Evolutionary conservation across 2,797 vertebrate genomes (phyloP), one percentile per base, ranked within the genome.

Genomic region (Molothrus ater): DNA sequence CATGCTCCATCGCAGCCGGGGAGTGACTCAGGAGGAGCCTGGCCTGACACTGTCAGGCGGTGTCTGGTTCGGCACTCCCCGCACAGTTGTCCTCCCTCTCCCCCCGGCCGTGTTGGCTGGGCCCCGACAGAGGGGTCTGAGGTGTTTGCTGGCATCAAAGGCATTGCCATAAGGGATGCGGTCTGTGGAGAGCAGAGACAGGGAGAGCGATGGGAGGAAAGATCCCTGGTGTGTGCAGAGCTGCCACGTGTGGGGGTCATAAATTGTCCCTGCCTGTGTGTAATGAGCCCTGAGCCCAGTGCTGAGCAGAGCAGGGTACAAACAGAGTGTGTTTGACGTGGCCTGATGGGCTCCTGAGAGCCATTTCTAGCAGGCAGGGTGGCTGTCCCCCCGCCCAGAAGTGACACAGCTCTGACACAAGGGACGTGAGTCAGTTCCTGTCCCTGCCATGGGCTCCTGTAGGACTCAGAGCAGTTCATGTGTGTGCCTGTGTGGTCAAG

Each of bases 41-140:
- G 92, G 93, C 93, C 96, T 97, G 97, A 97, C 94, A 95, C 96
- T 21, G 96, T 95, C 97, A 96, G 97, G 96, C 96, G 0, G 90
- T 95, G 95, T 91, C 97, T 96, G 97, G 93, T 78, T 87, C 96
- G 1, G 72, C 79, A 70, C 81, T 54, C 83, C 63, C 42, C 22
- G 4, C 45, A 2, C 82, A 24, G 70, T 73, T 94, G 94, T 94
- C 21, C 65, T 88, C 71, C 51, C 60, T 84, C n/a, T 78, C n/a
- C 66, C 42, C 80, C 28, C 57, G 21, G 56, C 60, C 11, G 1
- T 0, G 2, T 2, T 36, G 66, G 66, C 83, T 56, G 47, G 43
- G 73, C 57, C 68, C 65, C 1, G 1, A 5, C 5, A 63, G 31
- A 85, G 70, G 22, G 80, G 18, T 21, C 42, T 34, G 66, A 86